A percentile compares a stretch with the other conserved stretches of the same genome.
phyloP scores from a whole-genome alignment of 2,113 vertebrate species.

The Coturnix japonica region DNA sequence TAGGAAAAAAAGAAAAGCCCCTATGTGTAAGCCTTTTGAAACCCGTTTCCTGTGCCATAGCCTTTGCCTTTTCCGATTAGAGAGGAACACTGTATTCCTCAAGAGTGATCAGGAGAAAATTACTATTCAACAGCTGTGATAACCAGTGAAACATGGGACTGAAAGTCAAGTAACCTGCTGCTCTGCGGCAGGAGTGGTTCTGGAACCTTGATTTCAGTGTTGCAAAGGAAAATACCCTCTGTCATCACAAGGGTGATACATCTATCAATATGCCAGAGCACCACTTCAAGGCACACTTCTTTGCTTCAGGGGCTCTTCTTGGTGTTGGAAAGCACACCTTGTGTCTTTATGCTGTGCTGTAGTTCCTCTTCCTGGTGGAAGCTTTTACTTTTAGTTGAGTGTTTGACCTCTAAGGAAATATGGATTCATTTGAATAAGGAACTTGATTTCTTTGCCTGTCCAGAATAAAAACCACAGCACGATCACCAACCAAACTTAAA shows the following conservation, averaged over 20 bases:
- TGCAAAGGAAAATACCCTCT: background rate
- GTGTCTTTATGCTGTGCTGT: fast-evolving
- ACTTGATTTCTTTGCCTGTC: background rate
- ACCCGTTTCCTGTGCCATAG: background rate
- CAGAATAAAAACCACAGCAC: background rate
- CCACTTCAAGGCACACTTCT: background rate
- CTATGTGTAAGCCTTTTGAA: background rate
- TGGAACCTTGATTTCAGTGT: background rate
- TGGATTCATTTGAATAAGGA: background rate
- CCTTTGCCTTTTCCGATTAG: background rate
- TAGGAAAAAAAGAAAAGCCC: fast-evolving
- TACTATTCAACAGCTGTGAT: fast-evolving
- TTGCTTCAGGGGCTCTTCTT: background rate
- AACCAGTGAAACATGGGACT: background rate
- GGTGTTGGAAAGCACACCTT: background rate
- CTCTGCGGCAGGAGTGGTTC: fast-evolving
- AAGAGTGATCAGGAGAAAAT: fast-evolving
- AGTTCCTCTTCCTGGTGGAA: background rate
- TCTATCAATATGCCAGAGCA: background rate
- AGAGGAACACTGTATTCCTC: background rate
- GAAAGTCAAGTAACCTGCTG: background rate
- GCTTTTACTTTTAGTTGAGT: background rate
- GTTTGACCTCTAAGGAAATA: background rate
- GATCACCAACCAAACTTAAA: background rate
- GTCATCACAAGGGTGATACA: fast-evolving